Evolutionary conservation across 1,140 invertebrate genomes (phyloP), one percentile per base, ranked within the genome.

Genomic region (Bicyclus anynana): DNA sequence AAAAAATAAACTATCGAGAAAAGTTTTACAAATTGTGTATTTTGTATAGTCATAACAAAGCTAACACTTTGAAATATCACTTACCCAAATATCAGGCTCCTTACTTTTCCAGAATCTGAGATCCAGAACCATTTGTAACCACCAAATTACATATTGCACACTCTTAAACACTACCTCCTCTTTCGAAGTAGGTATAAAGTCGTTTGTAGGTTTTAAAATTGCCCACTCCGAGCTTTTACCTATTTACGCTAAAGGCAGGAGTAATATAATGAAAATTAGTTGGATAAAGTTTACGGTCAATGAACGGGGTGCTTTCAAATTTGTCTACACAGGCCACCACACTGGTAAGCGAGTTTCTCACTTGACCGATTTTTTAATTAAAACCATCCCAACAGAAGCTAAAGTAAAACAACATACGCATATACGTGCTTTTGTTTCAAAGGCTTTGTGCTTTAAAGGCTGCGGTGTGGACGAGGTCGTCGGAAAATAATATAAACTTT

Each of bases 291-390:
- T 33, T 40, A 40, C 37, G 17, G 5, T 40, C 13, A 40, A 40
- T 1, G 14, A 2, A 40, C 14, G 3, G 5, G 7, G 13, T 10
- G 37, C 37, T 40, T 18, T 40, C 37, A 40, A 40, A 17, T 40
- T 40, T 6, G 13, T 17, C 17, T 40, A 40, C 17, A 40, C 14
- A 17, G 17, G 14, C 37, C 14, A 40, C 14, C 37, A 10, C 27
- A 38, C 37, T 14, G 16, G 37, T 40, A 40, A 40, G 16, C 37
- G 20, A 21, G 42, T 44, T n/a, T 44, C 13, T 21, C 42, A 23
- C 42, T 21, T 21, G 42, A 44, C 42, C 42, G 42, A 44, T 44
- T 44, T 44, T 44, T 44, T 44, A 44, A 44, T 44, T 44, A 44
- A 44, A 44, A 44, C 12, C 42, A 44, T 20, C 42, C 42, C 20